Base-by-base conservation (phyloP, 2,113 vertebrate species). In the Lepus europaeus region DNA sequence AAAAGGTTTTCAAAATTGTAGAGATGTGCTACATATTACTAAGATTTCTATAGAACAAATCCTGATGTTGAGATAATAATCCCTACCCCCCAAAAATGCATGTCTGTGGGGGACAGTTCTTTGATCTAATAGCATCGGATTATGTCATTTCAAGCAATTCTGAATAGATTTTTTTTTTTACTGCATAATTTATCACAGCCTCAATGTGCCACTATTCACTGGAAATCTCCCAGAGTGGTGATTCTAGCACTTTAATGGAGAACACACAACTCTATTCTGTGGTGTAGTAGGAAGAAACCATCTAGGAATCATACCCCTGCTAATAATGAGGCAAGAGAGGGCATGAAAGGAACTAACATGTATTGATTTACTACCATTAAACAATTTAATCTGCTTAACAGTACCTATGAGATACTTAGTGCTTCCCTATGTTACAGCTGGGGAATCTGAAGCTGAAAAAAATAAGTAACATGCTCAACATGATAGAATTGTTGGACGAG, bases 391-490 rank as follows among this genome's bases (percentile, higher is more conserved):
- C 6, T 83, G 16, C n/a, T 82, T 79, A 82, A 59, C 53, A 63
- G 19, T 2, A 45, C 31, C 17, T 86, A 10, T 25, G 39, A 89
- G 31, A 9, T 53, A 87, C 9, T n/a, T 94, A 5, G 17, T 73
- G 56, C 25, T 91, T 88, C 14, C 25, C 56, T 80, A 6, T 77
- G 80, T 92, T 66, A 76, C 14, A 90, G 27, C 83, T 79, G 17
- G 70, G 31, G 23, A 93, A 91, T 78, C 10, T 49, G 9, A 86
- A 14, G 29, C 76, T 90, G 27, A 91, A 83, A 76, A 84, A 8
- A 87, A 96, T 51, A 79, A 74, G 20, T 45, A 86, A 56, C 1
- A 92, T 85, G 20, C 11, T 86, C 88, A 56, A 31, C 84, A 64
- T 74, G 10, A 73, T 29, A 66, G 36, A 81, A 20, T 53, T 77